Evolutionary conservation across 2,888 invertebrate species (phyloP).

Genomic region (Drosophila affinis): DNA sequence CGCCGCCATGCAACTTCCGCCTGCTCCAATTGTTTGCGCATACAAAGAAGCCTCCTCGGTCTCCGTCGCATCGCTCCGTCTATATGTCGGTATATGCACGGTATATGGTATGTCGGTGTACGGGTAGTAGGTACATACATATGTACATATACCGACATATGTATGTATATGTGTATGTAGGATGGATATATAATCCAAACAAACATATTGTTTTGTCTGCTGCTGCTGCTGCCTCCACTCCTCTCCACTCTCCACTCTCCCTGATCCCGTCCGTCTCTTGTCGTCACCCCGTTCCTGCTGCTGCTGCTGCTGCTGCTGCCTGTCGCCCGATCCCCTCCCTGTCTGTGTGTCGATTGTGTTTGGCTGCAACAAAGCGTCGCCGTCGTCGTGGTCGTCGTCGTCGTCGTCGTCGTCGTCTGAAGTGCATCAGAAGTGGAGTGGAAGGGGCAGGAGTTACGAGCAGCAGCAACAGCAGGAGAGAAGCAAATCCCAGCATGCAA

Average conservation of each 20-base stretch:
- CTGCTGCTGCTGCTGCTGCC: conserved; percentile 23
- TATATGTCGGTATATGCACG: neutral
- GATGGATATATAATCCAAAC: conserved; percentile 71
- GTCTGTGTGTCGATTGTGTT: conserved; percentile 75
- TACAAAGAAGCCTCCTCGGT: conserved; percentile 65
- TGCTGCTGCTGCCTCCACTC: conserved; percentile 22
- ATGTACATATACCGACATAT: neutral
- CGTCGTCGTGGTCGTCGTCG: conserved; percentile 24
- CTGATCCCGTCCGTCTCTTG: conserved; percentile 39
- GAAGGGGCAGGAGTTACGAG: conserved; percentile 35
- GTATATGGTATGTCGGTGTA: conserved; percentile 4
- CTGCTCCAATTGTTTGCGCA: conserved; percentile 80
- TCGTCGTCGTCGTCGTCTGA: conserved; percentile 56
- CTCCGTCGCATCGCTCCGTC: conserved; percentile 47
- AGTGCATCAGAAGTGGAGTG: conserved; percentile 56
- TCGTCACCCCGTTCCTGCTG: conserved; percentile 32
- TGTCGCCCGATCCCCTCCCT: conserved; percentile 30
- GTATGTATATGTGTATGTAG: neutral
- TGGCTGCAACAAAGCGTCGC: conserved; percentile 68
- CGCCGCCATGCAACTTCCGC: conserved; percentile 74
- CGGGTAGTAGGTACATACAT: neutral
- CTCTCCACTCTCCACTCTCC: conserved; percentile 3
- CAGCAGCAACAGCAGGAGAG: conserved; percentile 41
- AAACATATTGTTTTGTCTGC: conserved; percentile 79
- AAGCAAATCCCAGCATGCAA: conserved; percentile 67